Evolutionary conservation across 1,140 invertebrate species (phyloP).

Genomic region (Drosophila equinoxialis): DNA sequence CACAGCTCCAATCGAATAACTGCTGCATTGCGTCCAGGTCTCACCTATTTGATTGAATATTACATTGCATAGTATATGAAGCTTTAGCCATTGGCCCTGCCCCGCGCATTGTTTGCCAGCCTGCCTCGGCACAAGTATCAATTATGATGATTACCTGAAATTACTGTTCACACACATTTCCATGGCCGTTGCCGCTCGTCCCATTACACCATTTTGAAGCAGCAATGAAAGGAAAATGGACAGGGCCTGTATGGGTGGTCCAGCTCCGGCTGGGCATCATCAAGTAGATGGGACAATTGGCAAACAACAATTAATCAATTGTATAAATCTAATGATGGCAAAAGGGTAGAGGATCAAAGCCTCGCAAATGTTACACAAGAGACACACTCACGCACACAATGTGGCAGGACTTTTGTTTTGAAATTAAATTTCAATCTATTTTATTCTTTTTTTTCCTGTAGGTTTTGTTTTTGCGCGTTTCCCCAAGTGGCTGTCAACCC

Average conservation of each 20-base stretch:
- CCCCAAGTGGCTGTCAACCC: slow-evolving; percentile 76
- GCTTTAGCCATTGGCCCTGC: slow-evolving; percentile 25
- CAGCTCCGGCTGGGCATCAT: neutral
- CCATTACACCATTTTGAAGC: too few relatives aligned
- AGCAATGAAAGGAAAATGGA: too few relatives aligned
- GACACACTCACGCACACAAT: slow-evolving; percentile 28
- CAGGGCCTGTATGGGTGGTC: too few relatives aligned
- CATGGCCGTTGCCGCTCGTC: too few relatives aligned
- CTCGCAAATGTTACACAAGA: slow-evolving; percentile 68
- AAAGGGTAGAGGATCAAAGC: slow-evolving; percentile 30
- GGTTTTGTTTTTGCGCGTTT: slow-evolving; percentile 35
- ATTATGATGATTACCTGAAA: slow-evolving; percentile 70
- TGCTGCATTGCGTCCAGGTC: slow-evolving; percentile 4
- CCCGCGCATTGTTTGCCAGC: slow-evolving; percentile 27
- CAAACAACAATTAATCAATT: slow-evolving; percentile 58
- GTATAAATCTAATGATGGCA: slow-evolving; percentile 56
- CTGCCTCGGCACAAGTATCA: slow-evolving; percentile 48
- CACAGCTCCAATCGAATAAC: neutral
- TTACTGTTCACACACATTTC: slow-evolving; percentile 35
- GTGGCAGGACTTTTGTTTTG: slow-evolving; percentile 35
- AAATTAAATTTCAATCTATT: slow-evolving; percentile 80
- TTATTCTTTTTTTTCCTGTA: slow-evolving; percentile 34
- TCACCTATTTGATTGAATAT: neutral
- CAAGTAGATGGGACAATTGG: slow-evolving; percentile 3
- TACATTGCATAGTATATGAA: slow-evolving; percentile 16